Evolutionary conservation across 2,888 invertebrate species (phyloP), one percentile per base, ranked within the genome.

Genomic region (Teleiodes luculella): DNA sequence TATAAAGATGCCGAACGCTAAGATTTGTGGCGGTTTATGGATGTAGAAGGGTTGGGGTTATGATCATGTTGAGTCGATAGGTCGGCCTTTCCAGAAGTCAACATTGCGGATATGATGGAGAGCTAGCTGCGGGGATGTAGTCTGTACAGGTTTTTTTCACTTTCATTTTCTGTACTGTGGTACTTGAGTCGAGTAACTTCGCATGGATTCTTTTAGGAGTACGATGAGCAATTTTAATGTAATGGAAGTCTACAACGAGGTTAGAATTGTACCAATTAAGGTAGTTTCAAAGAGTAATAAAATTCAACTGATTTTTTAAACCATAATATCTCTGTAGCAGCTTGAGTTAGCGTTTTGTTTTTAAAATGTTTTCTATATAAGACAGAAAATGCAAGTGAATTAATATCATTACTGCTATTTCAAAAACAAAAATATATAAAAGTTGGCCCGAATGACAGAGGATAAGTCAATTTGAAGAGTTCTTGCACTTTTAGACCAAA

Each of bases 41-140:
- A 82, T 82, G 83, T 85, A 83, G 86, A 88, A 87, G 87, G 88
- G 88, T 87, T 87, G 83, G 83, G 80, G 82, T 83, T 87, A 85
- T 81, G 85, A 86, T 84, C 83, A 85, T 85, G 84, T 84, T 71
- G 85, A 84, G 83, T 84, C 70, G 78, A 83, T 84, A 80, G 82
- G 78, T 83, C 83, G 83, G 80, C 84, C 78, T 82, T 81, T 86
- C 82, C 81, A 81, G 78, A 76, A 87, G 83, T 86, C 86, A 87
- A 87, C 87, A 86, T 76, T 67, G 84, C 86, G 86, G 73, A 78
- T 72, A 76, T 78, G 79, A 83, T 84, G 72, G 80, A 86, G 86
- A 72, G 78, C 77, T 80, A 74, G 20, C 24, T n/a, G 74, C 73
- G 74, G 72, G 72, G 72, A 70, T 75, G 74, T 76, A 80, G 74